Percentiles rank a stretch among this genome's conserved stretches.
Evolutionary conservation across 1,140 invertebrate species (phyloP).

Genomic region (Macrobrachium nipponense): DNA sequence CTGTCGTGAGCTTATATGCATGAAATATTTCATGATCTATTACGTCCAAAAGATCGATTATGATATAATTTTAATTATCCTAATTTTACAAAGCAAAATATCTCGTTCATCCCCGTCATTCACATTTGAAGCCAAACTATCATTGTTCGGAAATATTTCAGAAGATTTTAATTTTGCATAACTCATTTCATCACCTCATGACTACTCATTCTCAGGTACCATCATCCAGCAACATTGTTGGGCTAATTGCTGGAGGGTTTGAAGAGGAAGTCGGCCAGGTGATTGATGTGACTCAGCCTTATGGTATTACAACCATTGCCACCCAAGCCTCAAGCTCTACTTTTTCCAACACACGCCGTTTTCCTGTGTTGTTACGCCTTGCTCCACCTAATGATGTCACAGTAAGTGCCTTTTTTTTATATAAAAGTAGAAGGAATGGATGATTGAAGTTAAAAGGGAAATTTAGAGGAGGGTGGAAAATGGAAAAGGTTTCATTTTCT

Average conservation of each 20-base stretch:
- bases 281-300: slow-evolving; percentile 63
- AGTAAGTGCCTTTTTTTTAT: slow-evolving; percentile 29
- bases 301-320: slow-evolving; percentile 65
- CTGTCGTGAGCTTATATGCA: neutral
- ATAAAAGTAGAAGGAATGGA: neutral
- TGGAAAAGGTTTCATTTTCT: too few species aligned
- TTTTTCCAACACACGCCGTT: slow-evolving; percentile 64
- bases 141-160: neutral
- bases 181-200: too few species aligned
- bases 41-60: too few species aligned
- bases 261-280: slow-evolving; percentile 60
- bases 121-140: neutral
- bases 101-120: too few species aligned
- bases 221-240: slow-evolving; percentile 63
- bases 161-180: neutral
- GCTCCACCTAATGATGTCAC: slow-evolving; percentile 65
- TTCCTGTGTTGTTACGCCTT: slow-evolving; percentile 66
- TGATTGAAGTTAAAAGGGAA: too few species aligned
- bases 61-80: too few species aligned
- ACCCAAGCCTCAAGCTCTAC: slow-evolving; percentile 62
- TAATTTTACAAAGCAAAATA: too few species aligned
- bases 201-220: slow-evolving; percentile 55
- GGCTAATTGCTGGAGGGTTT: slow-evolving; percentile 62
- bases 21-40: neutral
- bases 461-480: too few species aligned